These are phyloP conservation scores for Pteropus rufus DNA, from an alignment of 2,797 vertebrate species.

Conservation along the genomic window DNA sequence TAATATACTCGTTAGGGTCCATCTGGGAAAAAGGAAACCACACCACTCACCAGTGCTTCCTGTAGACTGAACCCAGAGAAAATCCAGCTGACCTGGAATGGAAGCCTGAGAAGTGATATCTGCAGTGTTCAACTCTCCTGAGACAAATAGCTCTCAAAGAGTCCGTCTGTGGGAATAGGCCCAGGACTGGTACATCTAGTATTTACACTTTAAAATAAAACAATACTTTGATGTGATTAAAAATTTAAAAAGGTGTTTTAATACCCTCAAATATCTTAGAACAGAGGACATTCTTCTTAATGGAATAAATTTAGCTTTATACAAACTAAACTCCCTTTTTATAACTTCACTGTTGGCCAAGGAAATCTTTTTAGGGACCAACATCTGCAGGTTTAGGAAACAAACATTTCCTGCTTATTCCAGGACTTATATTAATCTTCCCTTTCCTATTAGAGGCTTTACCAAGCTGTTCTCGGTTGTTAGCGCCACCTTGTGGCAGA, in stretches of 20 bases:
- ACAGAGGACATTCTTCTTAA: not conserved
- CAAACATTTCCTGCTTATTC: not conserved
- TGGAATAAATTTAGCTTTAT: not conserved
- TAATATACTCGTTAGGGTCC: not conserved
- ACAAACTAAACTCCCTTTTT: slow-evolving; percentile 20
- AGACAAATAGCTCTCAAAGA: not conserved
- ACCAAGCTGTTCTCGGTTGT: slow-evolving; percentile 14
- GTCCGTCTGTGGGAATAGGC: not conserved
- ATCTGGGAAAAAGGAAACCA: not conserved
- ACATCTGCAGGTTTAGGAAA: not conserved
- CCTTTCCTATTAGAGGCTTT: not conserved
- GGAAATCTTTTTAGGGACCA: not conserved
- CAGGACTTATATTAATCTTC: not conserved
- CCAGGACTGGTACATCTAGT: not conserved
- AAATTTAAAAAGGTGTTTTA: not conserved
- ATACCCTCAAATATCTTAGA: not conserved
- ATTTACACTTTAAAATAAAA: slow-evolving; percentile 27
- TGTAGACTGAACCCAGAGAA: not conserved
- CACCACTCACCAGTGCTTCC: not conserved
- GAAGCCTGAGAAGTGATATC: not conserved
- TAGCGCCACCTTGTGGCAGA: not conserved
- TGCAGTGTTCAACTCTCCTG: not conserved
- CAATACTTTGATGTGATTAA: slow-evolving; percentile 4
- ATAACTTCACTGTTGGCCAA: not conserved
- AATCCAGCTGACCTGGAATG: not conserved